Evolutionary conservation across 2,888 invertebrate genomes (phyloP), one percentile per base, ranked within the genome.

Genomic region (Allacma fusca): DNA sequence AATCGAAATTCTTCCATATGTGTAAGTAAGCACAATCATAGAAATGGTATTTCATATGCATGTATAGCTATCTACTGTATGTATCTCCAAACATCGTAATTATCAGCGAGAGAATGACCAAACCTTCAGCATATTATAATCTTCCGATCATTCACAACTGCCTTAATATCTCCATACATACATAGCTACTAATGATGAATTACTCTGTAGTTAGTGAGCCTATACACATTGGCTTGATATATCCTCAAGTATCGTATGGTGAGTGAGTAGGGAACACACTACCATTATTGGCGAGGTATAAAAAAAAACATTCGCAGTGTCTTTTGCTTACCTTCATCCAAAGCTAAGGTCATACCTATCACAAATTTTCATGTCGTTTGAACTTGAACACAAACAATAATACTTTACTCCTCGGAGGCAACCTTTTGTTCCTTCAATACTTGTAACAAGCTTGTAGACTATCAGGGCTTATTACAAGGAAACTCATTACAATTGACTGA

Each of bases 341-440:
- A 50, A 70, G 24, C 21, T 50, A 70, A 70, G 70, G 70, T 70
- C 70, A 26, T 70, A 12, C 26, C 70, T 50, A 70, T 70, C 70
- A 70, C 50, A 44, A 70, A 23, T 44, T 21, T 62, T 26, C 23
- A 62, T 62, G 62, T 26, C 16, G 62, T 62, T 62, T 62, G 62
- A 62, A 62, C 62, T 62, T 62, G 62, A 62, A 26, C 62, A 62
- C 7, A 62, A 62, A 62, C 24, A 62, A 62, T 26, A 23, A 24
- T 21, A n/a, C 26, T 9, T 62, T 24, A 12, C 26, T 23, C 13
- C 62, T 23, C 24, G n/a, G 23, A 62, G 62, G 62, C 50, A 19
- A 50, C 16, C 50, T 50, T 50, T 50, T 50, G 50, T 50, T 13
- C 50, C 50, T 50, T 50, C 7, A 50, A 50, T 50, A 16, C 50